Percentiles rank a stretch among this genome's conserved stretches.
These are phyloP conservation scores for Xylota sylvarum DNA, from an alignment of 2,888 invertebrate species.

Conservation along the genomic window DNA sequence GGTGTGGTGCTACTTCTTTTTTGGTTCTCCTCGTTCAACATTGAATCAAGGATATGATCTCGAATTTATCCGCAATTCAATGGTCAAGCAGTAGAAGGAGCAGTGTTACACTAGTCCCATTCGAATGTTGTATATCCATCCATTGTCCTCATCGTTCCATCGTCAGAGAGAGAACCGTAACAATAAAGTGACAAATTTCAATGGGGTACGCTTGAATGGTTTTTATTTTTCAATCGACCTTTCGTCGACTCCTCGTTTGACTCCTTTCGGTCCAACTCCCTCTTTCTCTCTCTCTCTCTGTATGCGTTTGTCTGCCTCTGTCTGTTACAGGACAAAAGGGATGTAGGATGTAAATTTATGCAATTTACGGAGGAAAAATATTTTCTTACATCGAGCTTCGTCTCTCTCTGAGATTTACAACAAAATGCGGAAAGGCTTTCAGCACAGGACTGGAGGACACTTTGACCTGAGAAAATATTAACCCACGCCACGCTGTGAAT, in stretches of 20 bases:
- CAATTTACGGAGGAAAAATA: constrained; percentile 63
- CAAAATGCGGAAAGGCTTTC: constrained; percentile 31
- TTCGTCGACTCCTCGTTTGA: constrained; percentile 51
- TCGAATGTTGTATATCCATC: constrained; percentile 33
- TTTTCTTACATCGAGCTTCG: constrained; percentile 49
- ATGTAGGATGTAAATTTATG: constrained; percentile 67
- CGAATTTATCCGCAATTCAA: constrained; percentile 70
- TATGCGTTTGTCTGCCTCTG: not conserved
- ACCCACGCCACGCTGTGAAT: constrained; percentile 39
- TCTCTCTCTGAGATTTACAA: constrained; percentile 58
- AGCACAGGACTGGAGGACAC: constrained; percentile 6
- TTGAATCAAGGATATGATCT: constrained; percentile 73
- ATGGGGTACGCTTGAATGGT: constrained; percentile 72
- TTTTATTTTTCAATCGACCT: constrained; percentile 77
- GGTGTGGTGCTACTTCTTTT: constrained; percentile 48
- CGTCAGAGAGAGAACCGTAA: constrained; percentile 27
- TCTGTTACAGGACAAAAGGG: constrained; percentile 29
- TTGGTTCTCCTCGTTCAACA: constrained; percentile 18
- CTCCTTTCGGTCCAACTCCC: not conserved
- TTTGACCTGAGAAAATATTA: constrained; percentile 58
- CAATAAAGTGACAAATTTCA: constrained; percentile 77
- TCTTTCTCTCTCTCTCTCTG: not conserved
- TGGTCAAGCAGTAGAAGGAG: constrained; percentile 63
- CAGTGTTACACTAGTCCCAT: constrained; percentile 40
- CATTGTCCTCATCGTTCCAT: not conserved